Conservation (phyloP, 1,140 invertebrate genomes). For the Atta cephalotes region DNA sequence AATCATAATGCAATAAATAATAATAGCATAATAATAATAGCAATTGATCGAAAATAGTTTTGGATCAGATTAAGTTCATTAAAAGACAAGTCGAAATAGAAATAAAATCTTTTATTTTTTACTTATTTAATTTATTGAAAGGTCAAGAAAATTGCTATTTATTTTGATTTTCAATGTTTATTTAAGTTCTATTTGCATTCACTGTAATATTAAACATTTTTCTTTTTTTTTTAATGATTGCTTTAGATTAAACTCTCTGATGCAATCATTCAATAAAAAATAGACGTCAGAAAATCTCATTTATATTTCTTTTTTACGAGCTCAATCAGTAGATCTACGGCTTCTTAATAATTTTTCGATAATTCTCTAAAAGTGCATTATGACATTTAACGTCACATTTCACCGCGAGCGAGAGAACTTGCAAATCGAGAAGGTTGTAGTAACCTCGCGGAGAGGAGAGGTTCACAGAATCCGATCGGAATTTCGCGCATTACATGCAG, state of each 20-base stretch:
- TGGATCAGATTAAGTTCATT: neutral
- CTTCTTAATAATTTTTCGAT: neutral
- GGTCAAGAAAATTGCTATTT: neutral
- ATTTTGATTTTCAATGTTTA: neutral
- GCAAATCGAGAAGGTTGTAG: neutral
- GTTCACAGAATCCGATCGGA: neutral
- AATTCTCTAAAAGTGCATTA: conserved; percentile 5
- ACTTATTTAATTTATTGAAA: neutral
- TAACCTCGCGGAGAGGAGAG: neutral
- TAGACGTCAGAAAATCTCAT: neutral
- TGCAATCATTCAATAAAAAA: neutral
- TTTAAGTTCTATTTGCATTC: neutral
- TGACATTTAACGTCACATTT: conserved; percentile 17
- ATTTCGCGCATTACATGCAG: conserved; percentile 32
- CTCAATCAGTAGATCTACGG: neutral
- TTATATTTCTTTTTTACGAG: neutral
- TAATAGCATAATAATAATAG: neutral
- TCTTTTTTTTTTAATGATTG: neutral
- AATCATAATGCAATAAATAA: conserved; percentile 1
- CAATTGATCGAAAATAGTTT: neutral
- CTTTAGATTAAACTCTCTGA: neutral
- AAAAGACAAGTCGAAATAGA: neutral
- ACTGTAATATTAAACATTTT: neutral
- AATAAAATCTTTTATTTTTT: neutral
- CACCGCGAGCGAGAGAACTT: neutral